Evolutionary conservation across 2,888 invertebrate genomes (phyloP).

Genomic region (Stomorhina lunata): DNA sequence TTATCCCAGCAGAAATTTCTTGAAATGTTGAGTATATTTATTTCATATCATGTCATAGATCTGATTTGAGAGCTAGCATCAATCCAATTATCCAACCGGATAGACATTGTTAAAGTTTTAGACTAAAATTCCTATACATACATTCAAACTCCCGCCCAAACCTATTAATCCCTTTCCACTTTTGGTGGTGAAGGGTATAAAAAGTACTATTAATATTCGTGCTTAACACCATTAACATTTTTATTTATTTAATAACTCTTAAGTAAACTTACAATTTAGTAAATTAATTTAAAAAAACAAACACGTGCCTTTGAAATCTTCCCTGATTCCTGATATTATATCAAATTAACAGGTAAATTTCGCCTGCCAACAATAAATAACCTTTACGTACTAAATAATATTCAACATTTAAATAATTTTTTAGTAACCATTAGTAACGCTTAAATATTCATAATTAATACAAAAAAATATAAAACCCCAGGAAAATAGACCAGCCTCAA

Average conservation of each 20-base stretch:
- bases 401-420: neutral
- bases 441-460: conserved; percentile 15
- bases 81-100: no score
- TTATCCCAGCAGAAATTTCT: no score
- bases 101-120: no score
- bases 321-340: conserved; percentile 34
- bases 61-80: no score
- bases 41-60: no score
- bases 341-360: conserved; percentile 3
- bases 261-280: neutral
- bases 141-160: neutral
- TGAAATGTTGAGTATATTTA: no score
- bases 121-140: no score
- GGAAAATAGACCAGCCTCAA: no score
- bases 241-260: neutral
- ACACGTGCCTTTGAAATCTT: neutral
- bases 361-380: conserved; percentile 8
- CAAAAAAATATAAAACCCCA: neutral
- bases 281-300: neutral
- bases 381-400: neutral
- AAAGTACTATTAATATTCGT: neutral
- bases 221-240: neutral
- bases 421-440: conserved; percentile 49
- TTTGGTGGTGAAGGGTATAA: no score
- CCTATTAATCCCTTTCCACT: neutral